phyloP scores from a whole-genome alignment of 2,888 invertebrate species.

The Periphyllus acericola region DNA sequence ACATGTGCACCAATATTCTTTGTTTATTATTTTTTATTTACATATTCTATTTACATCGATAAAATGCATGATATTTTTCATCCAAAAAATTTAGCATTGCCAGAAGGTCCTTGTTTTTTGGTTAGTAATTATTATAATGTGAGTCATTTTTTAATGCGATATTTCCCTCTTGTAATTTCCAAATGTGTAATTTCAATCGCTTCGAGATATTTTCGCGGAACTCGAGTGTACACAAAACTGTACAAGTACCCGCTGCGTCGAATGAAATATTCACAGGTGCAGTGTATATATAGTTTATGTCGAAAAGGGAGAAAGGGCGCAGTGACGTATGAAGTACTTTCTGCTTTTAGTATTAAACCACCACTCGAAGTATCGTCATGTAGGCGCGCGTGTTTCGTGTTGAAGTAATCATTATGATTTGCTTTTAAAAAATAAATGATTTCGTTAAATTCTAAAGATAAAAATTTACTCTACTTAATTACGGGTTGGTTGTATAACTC shows the following conservation, averaged over 20 bases:
- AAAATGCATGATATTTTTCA: no score
- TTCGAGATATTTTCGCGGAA: background rate
- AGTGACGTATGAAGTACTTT: background rate
- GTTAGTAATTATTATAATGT: background rate
- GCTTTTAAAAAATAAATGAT: background rate
- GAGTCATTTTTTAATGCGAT: no score
- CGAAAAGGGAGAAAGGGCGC: background rate
- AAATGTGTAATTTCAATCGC: background rate
- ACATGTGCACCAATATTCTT: no score
- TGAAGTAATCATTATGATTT: background rate
- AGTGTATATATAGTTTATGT: background rate
- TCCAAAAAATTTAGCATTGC: no score
- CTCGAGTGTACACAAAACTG: no score
- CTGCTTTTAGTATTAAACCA: background rate
- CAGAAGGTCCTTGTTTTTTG: no score
- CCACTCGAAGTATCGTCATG: background rate
- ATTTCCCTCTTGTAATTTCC: background rate
- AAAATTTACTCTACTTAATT: background rate
- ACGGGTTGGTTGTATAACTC: background rate
- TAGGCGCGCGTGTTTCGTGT: background rate
- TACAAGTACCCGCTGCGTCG: background rate
- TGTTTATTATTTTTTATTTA: no score
- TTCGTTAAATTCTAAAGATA: no score
- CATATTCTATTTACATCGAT: no score
- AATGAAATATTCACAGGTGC: background rate